A percentile compares a stretch with the other conserved stretches of the same genome.
Conservation (phyloP, 2,113 vertebrate species). For the Eretmochelys imbricata region DNA sequence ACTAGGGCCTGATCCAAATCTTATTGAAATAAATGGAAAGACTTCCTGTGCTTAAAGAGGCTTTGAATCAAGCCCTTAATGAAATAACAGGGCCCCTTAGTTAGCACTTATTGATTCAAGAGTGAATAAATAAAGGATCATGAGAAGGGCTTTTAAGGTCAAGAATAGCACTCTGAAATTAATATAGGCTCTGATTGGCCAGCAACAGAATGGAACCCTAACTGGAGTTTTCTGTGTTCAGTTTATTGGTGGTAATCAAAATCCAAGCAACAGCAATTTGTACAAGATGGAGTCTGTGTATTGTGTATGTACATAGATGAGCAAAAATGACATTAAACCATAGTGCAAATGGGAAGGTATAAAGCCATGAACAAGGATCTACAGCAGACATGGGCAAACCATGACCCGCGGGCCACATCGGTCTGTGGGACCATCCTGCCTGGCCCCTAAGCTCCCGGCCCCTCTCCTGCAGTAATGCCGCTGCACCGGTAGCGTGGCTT, state of each 20-base stretch:
- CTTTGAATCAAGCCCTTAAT: background rate
- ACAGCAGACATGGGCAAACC: background rate
- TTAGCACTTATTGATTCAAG: background rate
- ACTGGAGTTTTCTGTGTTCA: background rate
- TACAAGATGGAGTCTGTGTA: fast-evolving
- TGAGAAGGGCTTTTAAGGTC: background rate
- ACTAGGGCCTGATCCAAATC: background rate
- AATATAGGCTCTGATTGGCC: background rate
- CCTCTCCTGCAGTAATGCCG: too few relatives aligned
- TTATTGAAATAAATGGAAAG: background rate
- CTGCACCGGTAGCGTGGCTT: too few relatives aligned
- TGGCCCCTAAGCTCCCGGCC: too few relatives aligned
- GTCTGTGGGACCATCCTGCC: too few relatives aligned
- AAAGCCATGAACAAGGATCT: background rate
- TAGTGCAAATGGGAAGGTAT: background rate
- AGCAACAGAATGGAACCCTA: background rate
- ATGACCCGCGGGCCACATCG: too few relatives aligned
- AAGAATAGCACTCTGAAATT: background rate
- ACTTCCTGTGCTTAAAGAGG: background rate
- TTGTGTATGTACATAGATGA: background rate
- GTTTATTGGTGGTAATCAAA: background rate
- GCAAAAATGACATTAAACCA: background rate
- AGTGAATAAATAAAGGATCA: background rate
- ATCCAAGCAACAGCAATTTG: background rate
- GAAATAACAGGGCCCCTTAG: background rate